Conservation (phyloP, 2,113 vertebrate genomes). For the Blennius ocellaris region DNA sequence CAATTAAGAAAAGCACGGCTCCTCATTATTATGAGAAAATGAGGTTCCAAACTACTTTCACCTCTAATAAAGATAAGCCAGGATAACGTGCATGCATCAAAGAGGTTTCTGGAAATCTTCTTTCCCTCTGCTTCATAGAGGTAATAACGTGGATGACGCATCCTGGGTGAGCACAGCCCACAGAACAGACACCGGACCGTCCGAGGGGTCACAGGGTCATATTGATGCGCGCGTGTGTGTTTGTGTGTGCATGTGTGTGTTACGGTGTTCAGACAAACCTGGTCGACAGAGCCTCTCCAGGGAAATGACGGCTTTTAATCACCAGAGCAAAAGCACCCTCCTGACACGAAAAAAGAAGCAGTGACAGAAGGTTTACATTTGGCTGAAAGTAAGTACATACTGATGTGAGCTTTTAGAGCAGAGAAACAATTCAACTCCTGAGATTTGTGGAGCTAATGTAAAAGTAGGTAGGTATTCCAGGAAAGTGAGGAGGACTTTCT, state of each 20-base stretch:
- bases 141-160: conserved; percentile 45
- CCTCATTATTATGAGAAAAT: not conserved
- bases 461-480: not conserved
- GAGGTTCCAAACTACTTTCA: not conserved
- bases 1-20: not conserved
- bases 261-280: conserved; percentile 84
- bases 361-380: conserved; percentile 17
- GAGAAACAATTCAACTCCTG: not conserved
- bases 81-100: conserved; percentile 23
- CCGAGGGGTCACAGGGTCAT: conserved; percentile 1
- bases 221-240: conserved; percentile 6
- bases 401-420: not conserved
- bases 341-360: conserved; percentile 71
- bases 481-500: conserved; percentile 32
- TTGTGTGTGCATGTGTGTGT: conserved; percentile 15
- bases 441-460: not conserved
- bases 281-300: conserved; percentile 92
- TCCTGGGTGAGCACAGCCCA: not conserved
- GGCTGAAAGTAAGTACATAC: not conserved
- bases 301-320: conserved; percentile 95
- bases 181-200: not conserved
- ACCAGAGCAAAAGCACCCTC: conserved; percentile 96
- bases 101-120: conserved; percentile 24
- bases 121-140: conserved; percentile 37
- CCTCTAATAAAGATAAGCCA: not conserved